Evolutionary conservation across 2,888 invertebrate genomes (phyloP).

Genomic region (Caenorhabditis sinica): DNA sequence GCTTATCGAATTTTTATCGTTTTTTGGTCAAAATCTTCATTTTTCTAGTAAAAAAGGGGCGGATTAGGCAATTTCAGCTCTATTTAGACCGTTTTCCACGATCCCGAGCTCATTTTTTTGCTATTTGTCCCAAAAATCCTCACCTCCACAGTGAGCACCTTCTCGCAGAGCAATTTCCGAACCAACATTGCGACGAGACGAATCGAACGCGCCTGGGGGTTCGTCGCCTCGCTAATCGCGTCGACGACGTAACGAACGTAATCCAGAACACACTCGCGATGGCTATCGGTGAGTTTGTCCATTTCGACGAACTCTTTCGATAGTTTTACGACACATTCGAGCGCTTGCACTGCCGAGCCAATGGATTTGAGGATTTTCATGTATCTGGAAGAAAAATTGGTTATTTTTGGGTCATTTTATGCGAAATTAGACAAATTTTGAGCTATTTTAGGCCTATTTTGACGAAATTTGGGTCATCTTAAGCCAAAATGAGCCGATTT

Average conservation of each 20-base stretch:
- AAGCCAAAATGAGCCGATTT: not conserved
- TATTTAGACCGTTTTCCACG: no score
- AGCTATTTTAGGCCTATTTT: not conserved
- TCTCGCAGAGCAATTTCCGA: slow-evolving; percentile 17
- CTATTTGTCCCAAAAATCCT: not conserved
- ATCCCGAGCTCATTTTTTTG: no score
- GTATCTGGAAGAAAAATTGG: slow-evolving; percentile 39
- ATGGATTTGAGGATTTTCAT: not conserved
- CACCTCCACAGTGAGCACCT: slow-evolving; percentile 21
- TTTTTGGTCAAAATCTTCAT: no score
- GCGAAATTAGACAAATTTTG: no score
- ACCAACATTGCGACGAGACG: slow-evolving; percentile 38
- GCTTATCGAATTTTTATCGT: no score
- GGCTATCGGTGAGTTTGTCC: not conserved
- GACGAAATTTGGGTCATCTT: not conserved
- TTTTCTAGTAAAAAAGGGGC: no score
- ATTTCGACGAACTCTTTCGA: slow-evolving; percentile 16
- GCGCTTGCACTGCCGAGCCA: not conserved
- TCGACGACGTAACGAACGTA: slow-evolving; percentile 11
- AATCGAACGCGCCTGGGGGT: not conserved
- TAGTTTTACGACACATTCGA: slow-evolving; percentile 31
- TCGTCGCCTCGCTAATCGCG: not conserved
- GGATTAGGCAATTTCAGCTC: no score
- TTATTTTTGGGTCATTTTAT: not conserved
- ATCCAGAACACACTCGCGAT: not conserved